phyloP scores from a whole-genome alignment of 2,888 invertebrate genomes.

The Belgica antarctica region DNA sequence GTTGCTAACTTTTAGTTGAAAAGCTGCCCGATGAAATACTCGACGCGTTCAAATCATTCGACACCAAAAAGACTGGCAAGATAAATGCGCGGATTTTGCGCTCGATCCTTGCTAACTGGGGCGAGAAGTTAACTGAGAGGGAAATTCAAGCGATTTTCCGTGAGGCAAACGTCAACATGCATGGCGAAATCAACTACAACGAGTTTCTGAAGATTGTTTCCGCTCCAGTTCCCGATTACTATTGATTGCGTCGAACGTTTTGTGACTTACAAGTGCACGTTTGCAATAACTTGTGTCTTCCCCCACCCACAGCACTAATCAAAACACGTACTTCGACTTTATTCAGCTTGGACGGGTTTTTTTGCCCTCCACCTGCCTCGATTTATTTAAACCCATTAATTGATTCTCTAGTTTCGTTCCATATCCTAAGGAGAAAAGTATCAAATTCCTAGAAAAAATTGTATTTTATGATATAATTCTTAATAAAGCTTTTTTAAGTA shows the following conservation, averaged over 20 bases:
- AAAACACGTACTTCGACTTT: not conserved
- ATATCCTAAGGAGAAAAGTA: constrained; percentile 12
- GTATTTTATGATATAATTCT: constrained; percentile 6
- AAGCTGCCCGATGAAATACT: constrained; percentile 65
- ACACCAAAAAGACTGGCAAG: constrained; percentile 67
- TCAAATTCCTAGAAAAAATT: constrained; percentile 20
- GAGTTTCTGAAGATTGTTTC: constrained; percentile 91
- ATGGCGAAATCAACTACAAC: constrained; percentile 79
- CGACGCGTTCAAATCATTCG: constrained; percentile 86
- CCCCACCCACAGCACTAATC: not conserved
- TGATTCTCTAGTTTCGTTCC: not conserved
- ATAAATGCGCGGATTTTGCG: constrained; percentile 80
- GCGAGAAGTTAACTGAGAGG: constrained; percentile 75
- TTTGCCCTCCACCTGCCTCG: not conserved
- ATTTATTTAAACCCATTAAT: not conserved
- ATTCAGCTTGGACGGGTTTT: no score
- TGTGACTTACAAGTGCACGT: no score
- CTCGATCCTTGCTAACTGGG: constrained; percentile 86
- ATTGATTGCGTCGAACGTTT: constrained; percentile 56
- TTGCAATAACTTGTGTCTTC: no score
- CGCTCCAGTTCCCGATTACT: constrained; percentile 90
- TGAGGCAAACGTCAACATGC: constrained; percentile 81
- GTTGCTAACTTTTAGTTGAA: constrained; percentile 48
- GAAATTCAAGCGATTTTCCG: constrained; percentile 87
- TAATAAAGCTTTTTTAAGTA: constrained; percentile 17